phyloP scores from a whole-genome alignment of 1,140 invertebrate species.

The Megathymus violae region DNA sequence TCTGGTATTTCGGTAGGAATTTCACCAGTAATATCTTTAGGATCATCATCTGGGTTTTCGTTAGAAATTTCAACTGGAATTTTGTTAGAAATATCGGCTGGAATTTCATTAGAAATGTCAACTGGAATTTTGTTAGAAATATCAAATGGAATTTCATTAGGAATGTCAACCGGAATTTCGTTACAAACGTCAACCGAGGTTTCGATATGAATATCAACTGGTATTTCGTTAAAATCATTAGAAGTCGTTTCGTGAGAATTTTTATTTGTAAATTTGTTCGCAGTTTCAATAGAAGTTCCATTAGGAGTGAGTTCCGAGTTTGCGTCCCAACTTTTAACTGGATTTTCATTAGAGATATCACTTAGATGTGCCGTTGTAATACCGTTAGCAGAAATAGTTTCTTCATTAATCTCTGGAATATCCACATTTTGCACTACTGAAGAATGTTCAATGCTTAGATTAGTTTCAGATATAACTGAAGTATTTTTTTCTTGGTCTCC shows the following conservation, averaged over 20 bases:
- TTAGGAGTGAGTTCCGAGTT: background rate
- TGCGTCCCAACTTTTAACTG: background rate
- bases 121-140: constrained; percentile 1
- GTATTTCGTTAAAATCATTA: background rate
- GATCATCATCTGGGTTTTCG: background rate
- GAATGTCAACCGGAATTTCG: background rate
- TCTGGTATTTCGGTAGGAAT: background rate
- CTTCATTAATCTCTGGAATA: constrained; percentile 2
- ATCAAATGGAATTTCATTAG: background rate
- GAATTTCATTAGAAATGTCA: background rate
- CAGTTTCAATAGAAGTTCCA: background rate
- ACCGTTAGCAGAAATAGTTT: background rate
- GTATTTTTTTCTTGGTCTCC: constrained; percentile 5
- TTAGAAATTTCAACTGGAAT: constrained; percentile 1
- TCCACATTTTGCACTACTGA: background rate
- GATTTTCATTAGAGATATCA: background rate
- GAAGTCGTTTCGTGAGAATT: background rate
- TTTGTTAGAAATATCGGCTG: background rate
- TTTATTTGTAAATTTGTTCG: background rate
- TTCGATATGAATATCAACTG: background rate
- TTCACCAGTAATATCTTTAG: background rate
- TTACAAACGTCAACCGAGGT: background rate
- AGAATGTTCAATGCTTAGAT: background rate
- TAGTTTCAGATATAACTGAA: background rate
- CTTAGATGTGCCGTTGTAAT: background rate